Base-by-base conservation (phyloP, 2,888 invertebrate species). In the Diaprepes abbreviatus region DNA sequence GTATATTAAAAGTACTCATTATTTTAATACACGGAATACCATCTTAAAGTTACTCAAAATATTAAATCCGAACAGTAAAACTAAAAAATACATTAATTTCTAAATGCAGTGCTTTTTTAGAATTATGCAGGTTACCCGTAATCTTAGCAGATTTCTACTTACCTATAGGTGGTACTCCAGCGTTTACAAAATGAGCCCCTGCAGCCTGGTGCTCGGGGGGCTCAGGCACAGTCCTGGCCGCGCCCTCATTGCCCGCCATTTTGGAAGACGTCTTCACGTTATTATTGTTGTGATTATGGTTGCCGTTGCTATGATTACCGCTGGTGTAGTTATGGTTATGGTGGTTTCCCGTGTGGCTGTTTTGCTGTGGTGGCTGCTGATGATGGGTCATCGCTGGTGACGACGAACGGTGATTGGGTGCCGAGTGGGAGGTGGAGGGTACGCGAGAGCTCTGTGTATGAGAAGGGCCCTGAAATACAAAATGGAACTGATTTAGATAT, bases 101-200 rank as follows among this genome's bases (percentile, higher is more conserved):
- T n/a, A n/a, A n/a, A n/a, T n/a, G n/a, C n/a, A n/a, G n/a, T n/a
- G n/a, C n/a, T n/a, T n/a, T n/a, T n/a, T n/a, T n/a, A n/a, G n/a
- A n/a, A n/a, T n/a, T n/a, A n/a, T n/a, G n/a, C n/a, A n/a, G n/a
- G n/a, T n/a, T n/a, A n/a, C n/a, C n/a, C n/a, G n/a, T n/a, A n/a
- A n/a, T n/a, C n/a, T n/a, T n/a, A n/a, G n/a, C n/a, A n/a, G 4
- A 43, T 14, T 16, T 16, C 1, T 19, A 64, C 76, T 77, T 73
- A 80, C 79, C 78, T 66, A 79, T 71, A 54, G 78, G 74, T 57
- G 76, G 74, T 64, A 70, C 75, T 71, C 74, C 73, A 62, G 71
- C 75, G 74, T 70, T 77, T 57, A 74, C 74, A 54, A 70, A 66
- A 63, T 76, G 79, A 72, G 74, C 74, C 52, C 78, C 78, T 16